Evolutionary conservation across 2,113 vertebrate species (phyloP), one percentile per base, ranked within the genome.

Genomic region (Girardinichthys multiradiatus): DNA sequence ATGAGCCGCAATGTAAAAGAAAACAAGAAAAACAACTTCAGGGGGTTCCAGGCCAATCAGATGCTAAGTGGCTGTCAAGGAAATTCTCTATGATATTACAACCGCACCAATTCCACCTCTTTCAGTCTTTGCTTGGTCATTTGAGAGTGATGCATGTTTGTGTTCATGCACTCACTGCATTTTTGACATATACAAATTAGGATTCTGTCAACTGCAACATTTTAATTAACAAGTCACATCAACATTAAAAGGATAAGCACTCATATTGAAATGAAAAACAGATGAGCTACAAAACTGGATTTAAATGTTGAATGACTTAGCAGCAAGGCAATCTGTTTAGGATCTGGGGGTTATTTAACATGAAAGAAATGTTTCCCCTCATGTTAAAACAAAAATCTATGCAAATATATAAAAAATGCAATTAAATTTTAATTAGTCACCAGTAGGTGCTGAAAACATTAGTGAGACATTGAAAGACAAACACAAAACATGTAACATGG

Each of bases 1-100:
- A 88, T 79, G 63, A 90, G 75, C 79, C 57, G 17, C 74, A 67
- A 79, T 59, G 71, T 67, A 29, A 72, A 73, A 70, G 74, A 48
- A 70, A 71, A 66, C 63, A 63, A 84, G 84, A 3, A 84, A 61
- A 62, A 29, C 59, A 54, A 54, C 48, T 10, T 54, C 29, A 11
- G 14, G 39, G 73, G 28, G 31, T 42, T 69, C 30, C 66, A 60
- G 51, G 68, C 68, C 24, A 30, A 78, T 72, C 77, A 72, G 68
- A 71, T 24, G 19, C 51, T 51, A 31, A 30, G 70, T 66, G 64
- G 76, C 75, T 86, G 77, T 82, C 75, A 79, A 77, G 79, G 76
- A 58, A 74, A 79, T 63, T 64, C 13, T 24, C 48, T 64, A 68
- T 57, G 42, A 68, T 72, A 82, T 54, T 68, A n/a, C 68, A 64